Evolutionary conservation across 1,140 invertebrate species (phyloP).

Genomic region (Coptotermes formosanus): DNA sequence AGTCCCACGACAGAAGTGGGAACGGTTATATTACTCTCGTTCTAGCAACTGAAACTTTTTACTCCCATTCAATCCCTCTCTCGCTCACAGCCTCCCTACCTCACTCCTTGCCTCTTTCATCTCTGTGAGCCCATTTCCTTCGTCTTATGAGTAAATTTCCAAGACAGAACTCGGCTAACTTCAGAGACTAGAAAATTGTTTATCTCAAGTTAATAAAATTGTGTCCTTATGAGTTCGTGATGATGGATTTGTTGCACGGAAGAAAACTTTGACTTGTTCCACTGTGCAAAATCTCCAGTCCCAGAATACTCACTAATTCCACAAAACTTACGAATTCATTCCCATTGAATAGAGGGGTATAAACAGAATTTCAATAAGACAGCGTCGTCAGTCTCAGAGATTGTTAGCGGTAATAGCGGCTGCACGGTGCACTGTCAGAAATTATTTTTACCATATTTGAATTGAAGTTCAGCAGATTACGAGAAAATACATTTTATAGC

Average conservation of each 20-base stretch:
- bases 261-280: not conserved
- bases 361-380: no score
- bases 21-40: not conserved
- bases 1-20: not conserved
- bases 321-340: not conserved
- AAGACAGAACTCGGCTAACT: not conserved
- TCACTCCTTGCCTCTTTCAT: not conserved
- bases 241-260: not conserved
- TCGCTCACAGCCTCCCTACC: not conserved
- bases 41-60: not conserved
- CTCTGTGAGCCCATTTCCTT: not conserved
- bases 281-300: not conserved
- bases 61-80: not conserved
- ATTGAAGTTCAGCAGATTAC: no score
- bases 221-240: not conserved
- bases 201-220: not conserved
- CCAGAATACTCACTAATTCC: not conserved
- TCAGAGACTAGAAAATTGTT: not conserved
- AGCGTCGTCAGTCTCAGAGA: no score
- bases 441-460: no score
- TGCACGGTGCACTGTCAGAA: no score
- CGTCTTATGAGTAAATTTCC: not conserved
- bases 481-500: no score
- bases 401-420: no score
- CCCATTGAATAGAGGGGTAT: no score